These are phyloP conservation scores for Zeugodacus cucurbitae DNA, from an alignment of 1,140 invertebrate genomes.

Conservation along the genomic window DNA sequence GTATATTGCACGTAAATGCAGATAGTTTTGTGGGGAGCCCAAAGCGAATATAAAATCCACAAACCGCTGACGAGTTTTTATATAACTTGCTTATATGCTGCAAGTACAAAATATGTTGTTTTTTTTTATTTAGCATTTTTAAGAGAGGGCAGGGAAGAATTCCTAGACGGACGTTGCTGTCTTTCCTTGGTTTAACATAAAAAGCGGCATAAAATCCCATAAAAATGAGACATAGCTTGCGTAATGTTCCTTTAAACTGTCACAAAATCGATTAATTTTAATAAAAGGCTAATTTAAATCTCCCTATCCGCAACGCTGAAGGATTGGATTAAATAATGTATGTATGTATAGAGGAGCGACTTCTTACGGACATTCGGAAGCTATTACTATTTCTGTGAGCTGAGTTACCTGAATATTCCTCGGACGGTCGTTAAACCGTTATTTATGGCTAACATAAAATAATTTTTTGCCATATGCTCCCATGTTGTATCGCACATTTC, in stretches of 20 bases:
- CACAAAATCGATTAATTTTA: conserved; percentile 44
- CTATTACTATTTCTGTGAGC: too few relatives aligned
- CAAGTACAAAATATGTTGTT: too few relatives aligned
- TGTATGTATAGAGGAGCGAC: neutral
- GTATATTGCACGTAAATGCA: neutral
- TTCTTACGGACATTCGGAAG: neutral
- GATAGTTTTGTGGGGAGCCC: neutral
- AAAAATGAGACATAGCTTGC: conserved; percentile 19
- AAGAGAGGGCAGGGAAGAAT: too few relatives aligned
- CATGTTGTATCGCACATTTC: neutral
- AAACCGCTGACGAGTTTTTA: too few relatives aligned
- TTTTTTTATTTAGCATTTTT: too few relatives aligned
- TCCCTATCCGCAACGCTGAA: neutral
- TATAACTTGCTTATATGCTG: too few relatives aligned
- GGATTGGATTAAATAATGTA: neutral
- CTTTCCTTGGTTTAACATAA: conserved; percentile 19
- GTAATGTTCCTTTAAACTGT: conserved; percentile 12
- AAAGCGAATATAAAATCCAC: too few relatives aligned
- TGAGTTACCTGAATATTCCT: neutral
- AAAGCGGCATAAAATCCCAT: conserved; percentile 1
- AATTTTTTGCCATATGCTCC: neutral
- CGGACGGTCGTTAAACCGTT: neutral
- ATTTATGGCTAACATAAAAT: neutral
- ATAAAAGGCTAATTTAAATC: conserved; percentile 31
- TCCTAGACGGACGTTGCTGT: too few relatives aligned